Evolutionary conservation across 2,888 invertebrate genomes (phyloP).

Genomic region (Hirtodrosophila alboralis): DNA sequence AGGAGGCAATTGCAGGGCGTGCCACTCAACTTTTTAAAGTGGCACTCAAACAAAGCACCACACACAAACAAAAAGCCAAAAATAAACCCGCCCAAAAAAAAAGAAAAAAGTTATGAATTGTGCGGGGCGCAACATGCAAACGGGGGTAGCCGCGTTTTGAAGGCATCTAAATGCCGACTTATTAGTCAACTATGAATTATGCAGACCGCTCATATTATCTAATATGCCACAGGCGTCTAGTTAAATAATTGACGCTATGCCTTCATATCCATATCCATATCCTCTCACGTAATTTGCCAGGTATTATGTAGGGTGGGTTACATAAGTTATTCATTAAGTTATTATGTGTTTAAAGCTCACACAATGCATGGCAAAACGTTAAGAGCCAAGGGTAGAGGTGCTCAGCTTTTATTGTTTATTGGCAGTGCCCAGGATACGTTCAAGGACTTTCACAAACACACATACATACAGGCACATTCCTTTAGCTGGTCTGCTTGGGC

Average conservation of each 20-base stretch:
- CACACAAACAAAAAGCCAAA: conserved; percentile 17
- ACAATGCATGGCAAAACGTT: conserved; percentile 43
- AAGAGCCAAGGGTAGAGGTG: conserved; percentile 45
- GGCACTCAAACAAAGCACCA: conserved; percentile 63
- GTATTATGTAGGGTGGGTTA: conserved; percentile 59
- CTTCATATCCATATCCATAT: too few relatives aligned
- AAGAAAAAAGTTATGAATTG: conserved; percentile 19
- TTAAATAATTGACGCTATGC: conserved; percentile 64
- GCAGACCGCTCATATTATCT: conserved; percentile 60
- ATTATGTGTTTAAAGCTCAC: conserved; percentile 75
- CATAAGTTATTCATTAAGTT: conserved; percentile 73
- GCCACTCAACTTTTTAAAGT: conserved; percentile 62
- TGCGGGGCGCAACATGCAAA: conserved; percentile 30
- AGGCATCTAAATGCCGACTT: conserved; percentile 47
- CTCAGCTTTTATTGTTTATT: conserved; percentile 69
- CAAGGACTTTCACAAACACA: conserved; percentile 9
- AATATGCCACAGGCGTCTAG: conserved; percentile 63
- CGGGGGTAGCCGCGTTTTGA: background rate
- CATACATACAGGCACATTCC: conserved; percentile 5
- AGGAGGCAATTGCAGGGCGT: conserved; percentile 52
- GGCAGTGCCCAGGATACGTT: conserved; percentile 47
- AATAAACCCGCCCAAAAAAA: conserved; percentile 2
- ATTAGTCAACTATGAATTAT: conserved; percentile 56
- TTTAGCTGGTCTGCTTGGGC: conserved; percentile 17
- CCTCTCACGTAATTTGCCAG: conserved; percentile 49